Base-by-base conservation (phyloP, 2,113 vertebrate genomes). In the Xenopus borealis region DNA sequence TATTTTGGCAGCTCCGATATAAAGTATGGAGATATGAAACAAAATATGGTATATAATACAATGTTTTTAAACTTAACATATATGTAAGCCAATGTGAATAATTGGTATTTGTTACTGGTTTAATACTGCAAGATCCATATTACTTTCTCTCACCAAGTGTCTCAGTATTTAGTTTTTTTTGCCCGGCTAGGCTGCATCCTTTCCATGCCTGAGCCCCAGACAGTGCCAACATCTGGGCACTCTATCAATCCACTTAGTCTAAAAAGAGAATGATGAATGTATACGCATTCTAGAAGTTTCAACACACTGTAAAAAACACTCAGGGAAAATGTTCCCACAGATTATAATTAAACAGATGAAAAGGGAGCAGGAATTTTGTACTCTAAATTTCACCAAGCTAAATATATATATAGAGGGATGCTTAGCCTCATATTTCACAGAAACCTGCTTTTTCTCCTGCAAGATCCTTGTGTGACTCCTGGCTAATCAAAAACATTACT, bases 381-480 rank as follows among this genome's bases (percentile, higher is more conserved):
- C 30, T 47, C 62, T 57, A 17, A 18, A 75, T 61, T 9, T 69
- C 46, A 44, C 57, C 23, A 52, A 46, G 12, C 66, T 75, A 75
- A 72, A 72, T 65, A 62, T 69, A 62, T 62, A 33, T 40, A 52
- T 40, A 62, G 47, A 59, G 58, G 12, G 50, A 59, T 59, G 58
- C 47, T 27, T 10, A 66, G 10, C 40, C 18, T 61, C 20, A 40
- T 2, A 44, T 68, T 61, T 61, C 57, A 62, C 72, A 52, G 30
- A 67, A 14, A 13, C 40, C 12, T 61, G 33, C 33, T 30, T 46
- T 67, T 58, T 52, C 30, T 50, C 20, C 44, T 7, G 23, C 40
- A 27, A 27, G 13, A 52, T 55, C 73, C 73, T 75, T 55, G 16
- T n/a, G 62, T 69, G 58, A 69, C 66, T 63, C 66, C 65, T 61